Evolutionary conservation across 2,888 invertebrate species (phyloP), one percentile per base, ranked within the genome.

Genomic region (Glaucopsyche alexis): DNA sequence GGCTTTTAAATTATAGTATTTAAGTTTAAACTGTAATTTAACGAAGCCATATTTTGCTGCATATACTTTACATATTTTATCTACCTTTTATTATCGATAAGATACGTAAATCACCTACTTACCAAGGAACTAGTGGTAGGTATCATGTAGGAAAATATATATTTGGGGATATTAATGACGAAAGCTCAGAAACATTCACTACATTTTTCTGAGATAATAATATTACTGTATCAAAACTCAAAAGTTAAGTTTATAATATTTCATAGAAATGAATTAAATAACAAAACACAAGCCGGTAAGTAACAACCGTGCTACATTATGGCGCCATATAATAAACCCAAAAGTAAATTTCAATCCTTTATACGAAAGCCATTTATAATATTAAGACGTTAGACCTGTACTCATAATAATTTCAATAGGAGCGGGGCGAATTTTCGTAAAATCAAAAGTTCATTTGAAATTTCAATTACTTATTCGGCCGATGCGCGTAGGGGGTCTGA

Each of bases 401-500:
- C 88, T 89, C 89, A 89, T 91, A 91, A 91, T 89, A 88, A 91
- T 91, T 90, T 89, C 87, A 85, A 82, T 81, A 86, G 82, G 82
- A 85, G 80, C 80, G 80, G 88, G 89, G 87, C 84, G 88, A 85
- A 87, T 89, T 87, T 76, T 82, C 83, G 84, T 86, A 87, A 91
- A 93, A 92, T 91, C 90, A 88, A 90, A 92, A 93, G 90, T 92
- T 91, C 87, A 85, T 89, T 90, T 89, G 87, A 87, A 87, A 91
- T 91, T 92, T 92, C 92, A 93, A 93, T 93, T 93, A 92, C 89
- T 91, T 90, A 89, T 88, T 91, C 90, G 90, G 87, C 85, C 88
- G 87, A 91, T 87, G 91, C 91, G 89, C 91, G 90, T 3, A 29
- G 9, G 60, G 60, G 60, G 29, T 60, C 60, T 29, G 29, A 29